Base-by-base conservation (phyloP, 2,113 vertebrate species). In the Motacilla tschutschensis region DNA sequence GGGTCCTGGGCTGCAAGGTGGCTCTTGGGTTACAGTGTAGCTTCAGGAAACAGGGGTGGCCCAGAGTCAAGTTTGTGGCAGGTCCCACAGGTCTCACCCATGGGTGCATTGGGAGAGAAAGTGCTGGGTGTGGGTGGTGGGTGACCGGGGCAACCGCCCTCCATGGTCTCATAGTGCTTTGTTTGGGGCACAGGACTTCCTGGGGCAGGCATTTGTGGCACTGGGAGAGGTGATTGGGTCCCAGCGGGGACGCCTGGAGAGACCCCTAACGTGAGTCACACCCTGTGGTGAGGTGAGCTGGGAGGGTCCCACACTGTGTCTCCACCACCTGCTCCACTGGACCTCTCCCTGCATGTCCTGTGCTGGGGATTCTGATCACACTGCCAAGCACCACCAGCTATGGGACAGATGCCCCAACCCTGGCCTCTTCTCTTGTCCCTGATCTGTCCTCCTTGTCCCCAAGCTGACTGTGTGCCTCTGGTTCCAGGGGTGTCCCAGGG, bases 171-270 rank as follows among this genome's bases (percentile, higher is more conserved):
- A 95, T 1, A 0, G 31, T 0, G 0, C 40, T 82, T 48, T 54
- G 25, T 53, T 72, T 0, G 71, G 71, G 54, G 26, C 1, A 3
- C 91, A 98, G 98, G 98, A 97, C 82, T 98, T 98, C 94, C 94
- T 98, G 83, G 98, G 98, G 54, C 98, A 98, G 84, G 94, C 96
- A 0, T 98, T 97, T 7, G 96, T 97, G 92, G 97, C 98, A 0
- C 91, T 98, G 60, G 98, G 98, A 33, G 98, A 98, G 71, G 96
- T 98, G 77, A 97, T 98, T 10, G 98, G 98, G 55, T 97, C 97
- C 67, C 95, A 96, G 73, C 96, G 97, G n/a, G 97, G 98, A 83
- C 97, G 97, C 2, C 88, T 98, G 73, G 97, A 98, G 86, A 95
- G 97, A 91, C 35, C 96, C 22, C 93, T 98, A 73, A 96, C 95